Evolutionary conservation across 1,140 invertebrate species (phyloP).

Genomic region (Papilio polytes): DNA sequence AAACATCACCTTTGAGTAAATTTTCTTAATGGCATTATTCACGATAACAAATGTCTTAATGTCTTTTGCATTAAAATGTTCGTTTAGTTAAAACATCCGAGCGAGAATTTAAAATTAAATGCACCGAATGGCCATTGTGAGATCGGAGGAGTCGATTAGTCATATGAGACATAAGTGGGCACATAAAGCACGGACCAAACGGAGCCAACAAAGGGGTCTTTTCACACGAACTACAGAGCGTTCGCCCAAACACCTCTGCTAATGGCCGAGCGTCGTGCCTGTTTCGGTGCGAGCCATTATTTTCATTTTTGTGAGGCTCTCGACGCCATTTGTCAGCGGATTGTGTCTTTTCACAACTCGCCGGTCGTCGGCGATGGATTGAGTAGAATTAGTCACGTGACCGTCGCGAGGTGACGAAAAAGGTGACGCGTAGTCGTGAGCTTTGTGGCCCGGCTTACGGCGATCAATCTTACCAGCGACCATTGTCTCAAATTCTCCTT

Average conservation of each 20-base stretch:
- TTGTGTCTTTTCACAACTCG: conserved; percentile 79
- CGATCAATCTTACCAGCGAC: conserved; percentile 73
- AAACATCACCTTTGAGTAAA: neutral
- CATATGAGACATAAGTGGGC: conserved; percentile 76
- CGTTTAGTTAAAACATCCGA: conserved; percentile 45
- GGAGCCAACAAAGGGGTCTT: conserved; percentile 80
- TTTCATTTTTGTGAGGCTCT: conserved; percentile 81
- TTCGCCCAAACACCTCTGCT: conserved; percentile 81
- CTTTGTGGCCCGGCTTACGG: conserved; percentile 88
- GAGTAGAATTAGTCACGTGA: conserved; percentile 81
- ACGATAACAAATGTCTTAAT: conserved; percentile 34
- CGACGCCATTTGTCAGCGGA: conserved; percentile 80
- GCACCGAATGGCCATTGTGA: conserved; percentile 71
- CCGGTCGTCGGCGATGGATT: conserved; percentile 79
- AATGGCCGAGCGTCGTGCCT: conserved; percentile 74
- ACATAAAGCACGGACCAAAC: conserved; percentile 79
- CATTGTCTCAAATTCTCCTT: conserved; percentile 72
- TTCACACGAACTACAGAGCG: conserved; percentile 79
- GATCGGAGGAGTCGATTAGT: conserved; percentile 73
- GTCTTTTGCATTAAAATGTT: conserved; percentile 29
- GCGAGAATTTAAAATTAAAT: conserved; percentile 62
- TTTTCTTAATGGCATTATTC: conserved; percentile 23
- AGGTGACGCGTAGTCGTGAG: conserved; percentile 74
- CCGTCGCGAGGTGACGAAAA: conserved; percentile 80
- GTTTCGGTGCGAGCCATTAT: conserved; percentile 81